These are phyloP conservation scores for Sylvilagus bachmani DNA, from an alignment of 2,113 vertebrate genomes.

Conservation along the genomic window DNA sequence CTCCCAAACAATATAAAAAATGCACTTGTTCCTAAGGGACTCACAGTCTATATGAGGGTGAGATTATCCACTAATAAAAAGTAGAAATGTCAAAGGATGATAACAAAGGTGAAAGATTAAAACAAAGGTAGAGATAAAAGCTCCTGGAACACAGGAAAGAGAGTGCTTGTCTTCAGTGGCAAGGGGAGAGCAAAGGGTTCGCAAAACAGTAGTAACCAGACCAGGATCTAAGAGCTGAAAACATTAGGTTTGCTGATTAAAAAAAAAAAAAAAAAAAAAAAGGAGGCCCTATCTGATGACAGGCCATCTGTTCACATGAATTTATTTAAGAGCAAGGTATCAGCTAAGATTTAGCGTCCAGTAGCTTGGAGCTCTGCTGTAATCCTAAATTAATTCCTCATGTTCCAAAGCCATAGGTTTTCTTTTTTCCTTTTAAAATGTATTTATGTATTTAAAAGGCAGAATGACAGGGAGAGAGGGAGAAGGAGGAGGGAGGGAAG, in stretches of 20 bases:
- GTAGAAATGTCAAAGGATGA: not conserved
- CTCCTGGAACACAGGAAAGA: not conserved
- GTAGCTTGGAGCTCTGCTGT: slow-evolving; percentile 25
- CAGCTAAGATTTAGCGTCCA: not conserved
- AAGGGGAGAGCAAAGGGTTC: not conserved
- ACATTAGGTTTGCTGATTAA: not conserved
- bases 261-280: not conserved
- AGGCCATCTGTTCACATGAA: slow-evolving; percentile 37
- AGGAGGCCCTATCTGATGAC: not conserved
- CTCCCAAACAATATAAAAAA: not conserved
- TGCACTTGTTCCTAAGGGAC: not conserved
- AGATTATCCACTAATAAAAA: not conserved
- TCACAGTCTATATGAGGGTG: not conserved
- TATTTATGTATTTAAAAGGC: no score
- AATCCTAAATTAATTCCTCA: slow-evolving; percentile 16
- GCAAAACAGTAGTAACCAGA: not conserved
- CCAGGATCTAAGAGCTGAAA: not conserved
- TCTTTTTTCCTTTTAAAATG: not conserved
- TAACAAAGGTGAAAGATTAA: not conserved
- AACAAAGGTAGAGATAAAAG: not conserved
- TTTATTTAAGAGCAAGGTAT: slow-evolving; percentile 47
- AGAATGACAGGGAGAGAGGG: no score
- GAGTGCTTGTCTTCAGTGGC: not conserved
- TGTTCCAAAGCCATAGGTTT: slow-evolving; percentile 16
- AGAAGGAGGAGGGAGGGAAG: no score